Evolutionary conservation across 2,888 invertebrate genomes (phyloP), one percentile per base, ranked within the genome.

Genomic region (Cephus pygmeus): DNA sequence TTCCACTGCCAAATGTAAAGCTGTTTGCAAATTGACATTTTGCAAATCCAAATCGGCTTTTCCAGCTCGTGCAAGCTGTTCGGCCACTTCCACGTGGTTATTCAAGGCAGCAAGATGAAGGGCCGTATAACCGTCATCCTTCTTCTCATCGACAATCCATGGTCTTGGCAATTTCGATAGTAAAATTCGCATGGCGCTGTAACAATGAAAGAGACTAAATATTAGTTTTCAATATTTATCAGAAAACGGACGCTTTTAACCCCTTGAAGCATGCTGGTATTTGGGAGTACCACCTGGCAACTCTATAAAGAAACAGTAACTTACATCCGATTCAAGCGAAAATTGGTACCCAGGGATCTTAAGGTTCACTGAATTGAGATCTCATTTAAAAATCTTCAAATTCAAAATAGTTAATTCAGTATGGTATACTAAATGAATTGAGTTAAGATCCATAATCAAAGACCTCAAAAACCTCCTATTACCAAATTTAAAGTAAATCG

Each of bases 81-180:
- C 98, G 0, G 98, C 98, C 69, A 99, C 98, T 92, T 98, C 98
- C 0, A 98, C 97, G 92, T 99, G 98, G 92, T 98, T 98, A 92
- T 99, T 99, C 56, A 99, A 94, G 0, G 98, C 98, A 0, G 98
- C 98, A 85, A 99, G 93, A 92, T 99, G 98, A 34, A 99, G 93
- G 0, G 99, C 98, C 0, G 99, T 98, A 92, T 98, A 98, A 1
- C 99, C 99, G 89, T 99, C 99, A 91, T 99, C 99, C 91, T 99
- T 99, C 88, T 98, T 98, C 92, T 99, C 99, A 92, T 99, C 99
- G 79, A 99, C 98, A 88, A 99, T 97, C 99, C 99, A 99, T 3
- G 97, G 96, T 34, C 98, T 94, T 68, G 98, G 98, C 81, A 98
- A 94, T 92, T 98, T 98, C 76, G 96, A 95, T 87, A 99, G 93